phyloP scores from a whole-genome alignment of 2,888 invertebrate genomes.

The Dyspetes luteomarginatus region DNA sequence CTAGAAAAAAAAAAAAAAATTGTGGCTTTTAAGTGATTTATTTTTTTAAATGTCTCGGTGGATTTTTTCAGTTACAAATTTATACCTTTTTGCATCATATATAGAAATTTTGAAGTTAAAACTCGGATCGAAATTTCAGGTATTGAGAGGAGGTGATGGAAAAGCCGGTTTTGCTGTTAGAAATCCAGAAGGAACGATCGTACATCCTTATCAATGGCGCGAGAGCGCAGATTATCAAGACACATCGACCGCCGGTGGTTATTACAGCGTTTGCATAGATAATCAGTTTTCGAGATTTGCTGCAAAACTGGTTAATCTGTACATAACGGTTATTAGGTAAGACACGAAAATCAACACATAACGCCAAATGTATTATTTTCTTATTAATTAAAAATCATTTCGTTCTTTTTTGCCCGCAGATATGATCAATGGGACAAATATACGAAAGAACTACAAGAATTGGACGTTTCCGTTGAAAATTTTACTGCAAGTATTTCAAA shows the following conservation, averaged over 20 bases:
- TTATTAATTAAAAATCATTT: not conserved
- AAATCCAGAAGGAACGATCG: slow-evolving; percentile 92
- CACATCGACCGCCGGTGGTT: slow-evolving; percentile 91
- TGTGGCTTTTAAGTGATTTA: too few relatives aligned
- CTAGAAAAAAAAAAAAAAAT: too few relatives aligned
- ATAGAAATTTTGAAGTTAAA: too few relatives aligned
- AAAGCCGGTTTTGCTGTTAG: slow-evolving; percentile 96
- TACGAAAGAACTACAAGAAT: slow-evolving; percentile 93
- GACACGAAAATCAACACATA: not conserved
- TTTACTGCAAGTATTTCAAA: slow-evolving; percentile 93
- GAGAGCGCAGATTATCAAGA: slow-evolving; percentile 96
- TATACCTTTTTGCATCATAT: not conserved
- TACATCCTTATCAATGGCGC: slow-evolving; percentile 96
- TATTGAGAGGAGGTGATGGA: slow-evolving; percentile 95
- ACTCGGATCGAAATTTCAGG: too few relatives aligned
- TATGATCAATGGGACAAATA: slow-evolving; percentile 97
- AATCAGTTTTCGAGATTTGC: slow-evolving; percentile 97
- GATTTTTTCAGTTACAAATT: too few relatives aligned
- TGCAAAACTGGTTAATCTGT: slow-evolving; percentile 94
- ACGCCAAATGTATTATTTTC: not conserved
- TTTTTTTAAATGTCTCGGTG: too few relatives aligned
- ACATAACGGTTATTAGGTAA: slow-evolving; percentile 92
- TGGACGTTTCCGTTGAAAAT: slow-evolving; percentile 94
- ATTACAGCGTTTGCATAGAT: slow-evolving; percentile 95
- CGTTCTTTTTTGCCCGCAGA: slow-evolving; percentile 81